Evolutionary conservation across 1,140 invertebrate species (phyloP).

Genomic region (Anoplophora glabripennis): DNA sequence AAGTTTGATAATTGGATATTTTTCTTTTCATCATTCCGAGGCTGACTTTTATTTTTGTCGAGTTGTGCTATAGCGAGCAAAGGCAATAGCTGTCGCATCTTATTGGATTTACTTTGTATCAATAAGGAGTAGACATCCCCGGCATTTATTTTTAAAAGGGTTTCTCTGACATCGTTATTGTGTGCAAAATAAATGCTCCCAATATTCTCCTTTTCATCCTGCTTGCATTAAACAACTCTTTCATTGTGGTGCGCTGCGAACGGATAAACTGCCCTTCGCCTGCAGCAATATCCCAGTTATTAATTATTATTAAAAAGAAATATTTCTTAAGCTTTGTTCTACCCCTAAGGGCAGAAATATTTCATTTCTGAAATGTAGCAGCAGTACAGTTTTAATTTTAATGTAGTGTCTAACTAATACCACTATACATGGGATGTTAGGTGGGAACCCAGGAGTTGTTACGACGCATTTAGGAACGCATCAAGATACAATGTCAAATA

Average conservation of each 20-base stretch:
- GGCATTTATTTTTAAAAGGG: constrained; percentile 27
- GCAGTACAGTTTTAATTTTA: too few relatives aligned
- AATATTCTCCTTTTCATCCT: constrained; percentile 4
- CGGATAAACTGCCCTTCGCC: too few relatives aligned
- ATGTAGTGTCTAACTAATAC: too few relatives aligned
- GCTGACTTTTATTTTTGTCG: constrained; percentile 7
- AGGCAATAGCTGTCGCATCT: constrained; percentile 34
- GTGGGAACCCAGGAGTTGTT: too few relatives aligned
- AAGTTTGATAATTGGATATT: constrained; percentile 17
- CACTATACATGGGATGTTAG: too few relatives aligned
- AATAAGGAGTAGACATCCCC: constrained; percentile 28
- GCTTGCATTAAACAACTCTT: constrained; percentile 7
- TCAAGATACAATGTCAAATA: too few relatives aligned
- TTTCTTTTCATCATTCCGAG: constrained; percentile 15
- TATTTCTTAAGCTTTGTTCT: too few relatives aligned
- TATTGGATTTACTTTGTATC: constrained; percentile 36
- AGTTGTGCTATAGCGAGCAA: not conserved
- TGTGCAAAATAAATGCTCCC: constrained; percentile 23
- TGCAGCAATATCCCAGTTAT: too few relatives aligned
- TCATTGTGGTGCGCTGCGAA: not conserved
- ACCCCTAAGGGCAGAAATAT: too few relatives aligned
- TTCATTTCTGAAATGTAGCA: too few relatives aligned
- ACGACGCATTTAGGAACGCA: too few relatives aligned
- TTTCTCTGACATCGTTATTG: constrained; percentile 29
- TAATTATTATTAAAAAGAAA: too few relatives aligned